Evolutionary conservation across 2,113 vertebrate genomes (phyloP), one percentile per base, ranked within the genome.

Genomic region (Kryptolebias marmoratus): DNA sequence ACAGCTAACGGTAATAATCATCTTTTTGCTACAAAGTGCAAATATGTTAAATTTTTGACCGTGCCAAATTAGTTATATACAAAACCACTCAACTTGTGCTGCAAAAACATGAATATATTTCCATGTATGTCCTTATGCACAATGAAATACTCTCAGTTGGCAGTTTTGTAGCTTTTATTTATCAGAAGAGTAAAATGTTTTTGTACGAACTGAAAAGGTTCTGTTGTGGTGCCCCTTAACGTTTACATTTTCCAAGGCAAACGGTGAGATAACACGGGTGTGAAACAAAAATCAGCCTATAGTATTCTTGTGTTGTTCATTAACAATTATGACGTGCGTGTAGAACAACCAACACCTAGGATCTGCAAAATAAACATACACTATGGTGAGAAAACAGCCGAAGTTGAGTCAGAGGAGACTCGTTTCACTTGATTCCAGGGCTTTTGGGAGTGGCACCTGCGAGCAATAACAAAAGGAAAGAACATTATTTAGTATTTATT

Each of bases 361-460:
- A 64, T 49, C 48, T 77, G 70, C 45, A 60, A 65, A 69, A 60
- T 61, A 79, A 82, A 77, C 16, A 81, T 14, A 66, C 28, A 58
- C 22, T 50, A 10, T 27, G 1, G 5, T 61, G 36, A 78, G 54
- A n/a, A 84, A 60, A 68, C 27, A 63, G 36, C 18, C 62, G 15
- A 15, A 28, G 68, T 12, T 15, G 10, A 14, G 53, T 72, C 80
- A 93, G 73, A 93, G 52, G 63, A 93, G 89, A 88, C 86, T 91
- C 0, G 92, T 93, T 84, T 94, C 93, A 36, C 71, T 81, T 87
- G 94, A 98, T 52, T 93, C 96, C 92, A 99, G 87, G 62, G 82
- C 93, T 93, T 97, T 99, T 22, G 97, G 97, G 80, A 98, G 82
- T 0, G 96, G 96, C 47, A 97, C 96, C 97, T 99, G 89, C 64